These are phyloP conservation scores for Rutilus rutilus DNA, from an alignment of 2,113 vertebrate genomes.

Conservation along the genomic window DNA sequence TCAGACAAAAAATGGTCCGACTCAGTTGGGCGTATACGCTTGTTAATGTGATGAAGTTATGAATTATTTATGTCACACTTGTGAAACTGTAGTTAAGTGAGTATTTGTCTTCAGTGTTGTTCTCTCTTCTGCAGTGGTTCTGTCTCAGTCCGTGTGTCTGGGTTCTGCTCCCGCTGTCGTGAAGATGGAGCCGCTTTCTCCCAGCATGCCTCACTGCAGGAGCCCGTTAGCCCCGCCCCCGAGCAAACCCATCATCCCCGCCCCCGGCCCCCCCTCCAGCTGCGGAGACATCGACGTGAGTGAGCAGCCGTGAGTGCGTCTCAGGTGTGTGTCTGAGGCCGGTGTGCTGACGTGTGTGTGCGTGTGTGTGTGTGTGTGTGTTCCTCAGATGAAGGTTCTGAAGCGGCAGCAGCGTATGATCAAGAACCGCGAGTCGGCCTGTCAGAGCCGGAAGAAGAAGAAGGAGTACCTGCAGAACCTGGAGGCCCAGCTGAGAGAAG, in stretches of 20 bases:
- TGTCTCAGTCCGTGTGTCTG: slow-evolving; percentile 79
- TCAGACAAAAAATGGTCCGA: too few species aligned
- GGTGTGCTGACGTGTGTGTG: too few species aligned
- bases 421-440: slow-evolving; percentile 91
- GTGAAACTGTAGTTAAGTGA: too few species aligned
- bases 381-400: slow-evolving; percentile 83
- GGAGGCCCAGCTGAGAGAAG: slow-evolving; percentile 82
- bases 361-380: neutral
- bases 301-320: too few species aligned
- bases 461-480: slow-evolving; percentile 91
- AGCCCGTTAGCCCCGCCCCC: slow-evolving; percentile 63
- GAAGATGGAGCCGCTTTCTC: slow-evolving; percentile 79
- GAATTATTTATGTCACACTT: too few species aligned
- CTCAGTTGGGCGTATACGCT: too few species aligned
- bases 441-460: slow-evolving; percentile 91
- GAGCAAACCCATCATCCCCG: slow-evolving; percentile 82
- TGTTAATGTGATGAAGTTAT: too few species aligned
- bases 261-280: slow-evolving; percentile 71
- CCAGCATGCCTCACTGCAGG: slow-evolving; percentile 65
- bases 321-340: too few species aligned
- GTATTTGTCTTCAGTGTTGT: too few species aligned
- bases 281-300: slow-evolving; percentile 78
- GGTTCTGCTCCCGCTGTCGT: slow-evolving; percentile 77
- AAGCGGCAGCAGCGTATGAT: slow-evolving; percentile 95
- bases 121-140: slow-evolving; percentile 68